Evolutionary conservation across 2,113 vertebrate species (phyloP).

Genomic region (Orycteropus afer): DNA sequence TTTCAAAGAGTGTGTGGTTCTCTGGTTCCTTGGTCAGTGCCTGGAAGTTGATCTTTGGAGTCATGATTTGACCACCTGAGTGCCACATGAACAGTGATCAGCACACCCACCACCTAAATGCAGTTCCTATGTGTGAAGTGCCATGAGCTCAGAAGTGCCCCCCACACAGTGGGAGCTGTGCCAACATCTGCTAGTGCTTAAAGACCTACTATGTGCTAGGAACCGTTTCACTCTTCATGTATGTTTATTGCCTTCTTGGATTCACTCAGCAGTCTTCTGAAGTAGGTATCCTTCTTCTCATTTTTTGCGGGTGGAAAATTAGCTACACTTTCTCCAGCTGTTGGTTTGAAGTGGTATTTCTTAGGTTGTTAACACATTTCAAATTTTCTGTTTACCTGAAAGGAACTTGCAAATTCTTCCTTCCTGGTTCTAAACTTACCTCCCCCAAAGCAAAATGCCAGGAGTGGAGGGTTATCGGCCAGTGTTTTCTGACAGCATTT

Average conservation of each 20-base stretch:
- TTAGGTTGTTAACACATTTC: not conserved
- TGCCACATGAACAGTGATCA: rapidly evolving
- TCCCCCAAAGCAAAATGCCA: not conserved
- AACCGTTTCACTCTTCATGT: rapidly evolving
- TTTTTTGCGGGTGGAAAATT: not conserved
- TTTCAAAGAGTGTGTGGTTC: not conserved
- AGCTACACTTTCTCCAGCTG: not conserved
- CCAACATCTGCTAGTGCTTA: rapidly evolving
- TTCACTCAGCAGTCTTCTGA: not conserved
- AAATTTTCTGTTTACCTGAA: not conserved
- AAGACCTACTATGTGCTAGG: not conserved
- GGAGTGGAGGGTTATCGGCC: not conserved
- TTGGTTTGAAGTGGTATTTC: not conserved
- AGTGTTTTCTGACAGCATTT: not conserved
- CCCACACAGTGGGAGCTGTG: rapidly evolving
- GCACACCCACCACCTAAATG: not conserved
- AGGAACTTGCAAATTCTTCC: not conserved
- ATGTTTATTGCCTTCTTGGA: rapidly evolving
- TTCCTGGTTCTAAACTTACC: not conserved
- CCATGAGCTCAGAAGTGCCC: not conserved
- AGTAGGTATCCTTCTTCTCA: not conserved
- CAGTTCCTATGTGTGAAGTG: rapidly evolving
- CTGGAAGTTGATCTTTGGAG: not conserved
- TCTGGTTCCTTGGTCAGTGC: not conserved
- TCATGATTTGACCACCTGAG: not conserved